Evolutionary conservation across 2,888 invertebrate genomes (phyloP), one percentile per base, ranked within the genome.

Genomic region (Argyresthia albistria): DNA sequence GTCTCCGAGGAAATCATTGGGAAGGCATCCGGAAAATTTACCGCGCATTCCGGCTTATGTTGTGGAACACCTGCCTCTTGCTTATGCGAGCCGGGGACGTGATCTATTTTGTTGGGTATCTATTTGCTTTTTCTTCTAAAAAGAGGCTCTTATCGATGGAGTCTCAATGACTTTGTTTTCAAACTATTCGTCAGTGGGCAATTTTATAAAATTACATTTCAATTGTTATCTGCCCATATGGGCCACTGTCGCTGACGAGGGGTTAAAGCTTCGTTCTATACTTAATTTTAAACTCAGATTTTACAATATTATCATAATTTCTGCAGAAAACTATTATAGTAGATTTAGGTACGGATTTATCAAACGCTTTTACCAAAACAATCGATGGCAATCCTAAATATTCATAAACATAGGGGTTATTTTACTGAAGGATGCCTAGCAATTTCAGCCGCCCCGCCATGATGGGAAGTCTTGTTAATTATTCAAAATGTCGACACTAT

Each of bases 1-100:
- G 90, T 92, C 92, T 92, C 92, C 76, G 88, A 92, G 92, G 92
- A 92, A 92, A 92, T 92, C 92, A 92, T 91, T 90, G 91, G 90
- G 89, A 91, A 91, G 91, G 91, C 91, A 91, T 90, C 91, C 90
- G 88, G 89, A 89, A 88, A 89, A 89, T 89, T 89, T 89, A 89
- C 88, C 88, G 88, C 88, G 80, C 80, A 80, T 80, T 81, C 81
- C 76, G 70, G 69, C 73, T 80, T 75, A 76, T 73, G 77, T 76
- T 73, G 75, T 76, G 80, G 70, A 74, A 79, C 76, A 82, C 83
- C 86, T 84, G 84, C 76, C 75, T 72, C 68, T 74, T 76, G 76
- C 73, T 74, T 76, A 74, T 76, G 74, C 74, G 70, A 63, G 61
- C 71, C 74, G 73, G 62, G 73, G 78, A 79, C 79, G 79, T 80